Conservation (phyloP, 2,797 vertebrate species). For the Argya squamiceps region DNA sequence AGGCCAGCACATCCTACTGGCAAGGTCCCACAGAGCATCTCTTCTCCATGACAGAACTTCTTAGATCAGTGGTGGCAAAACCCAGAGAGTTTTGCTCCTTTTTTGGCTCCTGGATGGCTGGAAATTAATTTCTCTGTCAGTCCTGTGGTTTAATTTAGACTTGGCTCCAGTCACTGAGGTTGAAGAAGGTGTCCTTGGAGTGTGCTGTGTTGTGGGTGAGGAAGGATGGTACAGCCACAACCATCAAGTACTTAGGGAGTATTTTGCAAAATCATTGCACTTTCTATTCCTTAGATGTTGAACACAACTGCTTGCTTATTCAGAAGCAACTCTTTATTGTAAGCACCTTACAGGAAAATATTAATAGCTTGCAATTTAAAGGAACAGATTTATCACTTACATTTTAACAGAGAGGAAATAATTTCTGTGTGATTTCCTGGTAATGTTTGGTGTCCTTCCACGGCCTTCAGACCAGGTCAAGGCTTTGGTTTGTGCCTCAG, state of each 20-base stretch:
- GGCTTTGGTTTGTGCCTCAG: conserved; percentile 4
- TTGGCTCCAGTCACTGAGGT: background rate
- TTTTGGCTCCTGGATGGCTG: background rate
- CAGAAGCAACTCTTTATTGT: background rate
- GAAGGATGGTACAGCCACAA: background rate
- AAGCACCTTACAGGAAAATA: conserved; percentile 69
- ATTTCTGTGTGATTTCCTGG: conserved; percentile 65
- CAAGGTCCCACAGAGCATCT: background rate
- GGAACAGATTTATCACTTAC: conserved; percentile 42
- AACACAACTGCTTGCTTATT: background rate
- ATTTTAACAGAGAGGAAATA: conserved; percentile 60
- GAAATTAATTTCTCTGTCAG: background rate
- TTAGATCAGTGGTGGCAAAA: background rate
- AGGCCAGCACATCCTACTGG: background rate
- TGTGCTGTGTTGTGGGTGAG: background rate
- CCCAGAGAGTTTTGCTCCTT: background rate
- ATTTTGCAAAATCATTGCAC: background rate
- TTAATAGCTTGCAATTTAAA: conserved; percentile 61
- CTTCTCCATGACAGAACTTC: fast-evolving
- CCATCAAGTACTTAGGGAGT: background rate
- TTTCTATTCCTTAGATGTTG: background rate
- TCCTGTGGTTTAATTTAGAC: background rate
- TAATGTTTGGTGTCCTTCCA: conserved; percentile 48
- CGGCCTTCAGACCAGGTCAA: conserved; percentile 34
- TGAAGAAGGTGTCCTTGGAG: background rate